These are phyloP conservation scores for Intellagama lesueurii DNA, from an alignment of 2,797 vertebrate genomes.

Conservation along the genomic window DNA sequence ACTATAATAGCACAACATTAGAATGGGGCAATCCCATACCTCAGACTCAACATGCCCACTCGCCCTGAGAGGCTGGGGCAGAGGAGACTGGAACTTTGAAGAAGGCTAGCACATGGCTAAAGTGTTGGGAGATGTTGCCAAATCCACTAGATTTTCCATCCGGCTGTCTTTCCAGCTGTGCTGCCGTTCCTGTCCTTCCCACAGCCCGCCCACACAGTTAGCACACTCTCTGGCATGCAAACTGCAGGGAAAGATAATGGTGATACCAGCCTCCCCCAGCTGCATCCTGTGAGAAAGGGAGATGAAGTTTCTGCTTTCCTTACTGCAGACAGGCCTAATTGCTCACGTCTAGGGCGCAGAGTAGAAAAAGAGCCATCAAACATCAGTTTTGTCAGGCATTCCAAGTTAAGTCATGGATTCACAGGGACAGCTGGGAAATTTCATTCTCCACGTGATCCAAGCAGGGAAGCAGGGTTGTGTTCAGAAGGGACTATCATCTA, in stretches of 20 bases:
- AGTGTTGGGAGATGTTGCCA: not conserved
- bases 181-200: conserved; percentile 10
- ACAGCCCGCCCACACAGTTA: not conserved
- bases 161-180: rapidly evolving
- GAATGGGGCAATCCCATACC: not conserved
- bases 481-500: conserved; percentile 27
- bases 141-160: not conserved
- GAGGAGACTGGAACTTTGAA: not conserved
- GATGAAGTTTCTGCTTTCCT: conserved; percentile 5
- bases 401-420: conserved; percentile 37
- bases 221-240: rapidly evolving
- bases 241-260: conserved; percentile 5
- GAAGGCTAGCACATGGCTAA: rapidly evolving
- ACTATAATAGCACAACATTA: not conserved
- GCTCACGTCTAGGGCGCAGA: not conserved
- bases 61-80: not conserved
- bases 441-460: not conserved
- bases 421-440: conserved; percentile 49
- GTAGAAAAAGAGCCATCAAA: conserved; percentile 24
- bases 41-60: not conserved
- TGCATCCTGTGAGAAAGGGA: not conserved
- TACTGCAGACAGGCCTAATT: conserved; percentile 4
- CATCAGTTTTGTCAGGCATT: not conserved
- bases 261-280: not conserved
- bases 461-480: not conserved